phyloP scores from a whole-genome alignment of 2,888 invertebrate species.

The Yponomeuta cagnagella region DNA sequence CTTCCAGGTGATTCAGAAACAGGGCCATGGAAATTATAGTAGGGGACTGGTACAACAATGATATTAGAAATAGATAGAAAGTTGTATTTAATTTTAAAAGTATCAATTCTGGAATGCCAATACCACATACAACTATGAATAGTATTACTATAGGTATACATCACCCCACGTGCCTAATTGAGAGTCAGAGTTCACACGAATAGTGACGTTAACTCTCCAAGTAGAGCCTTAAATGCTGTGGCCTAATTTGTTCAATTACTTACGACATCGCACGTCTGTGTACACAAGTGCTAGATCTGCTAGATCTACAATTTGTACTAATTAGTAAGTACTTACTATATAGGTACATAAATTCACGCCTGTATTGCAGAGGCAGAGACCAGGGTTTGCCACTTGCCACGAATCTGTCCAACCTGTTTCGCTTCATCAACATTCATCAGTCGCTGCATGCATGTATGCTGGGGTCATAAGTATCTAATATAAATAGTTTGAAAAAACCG shows the following conservation, averaged over 20 bases:
- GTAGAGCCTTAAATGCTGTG: slow-evolving; percentile 4
- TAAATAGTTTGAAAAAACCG: too few relatives aligned
- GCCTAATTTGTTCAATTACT: slow-evolving; percentile 12
- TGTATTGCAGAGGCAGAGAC: too few relatives aligned
- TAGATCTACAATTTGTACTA: neutral
- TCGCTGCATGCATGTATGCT: too few relatives aligned
- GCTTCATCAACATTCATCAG: too few relatives aligned
- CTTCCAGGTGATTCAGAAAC: neutral
- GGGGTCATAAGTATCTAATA: too few relatives aligned
- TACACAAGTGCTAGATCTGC: slow-evolving; percentile 8
- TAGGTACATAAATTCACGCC: too few relatives aligned
- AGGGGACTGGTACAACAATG: too few relatives aligned
- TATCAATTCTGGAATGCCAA: too few relatives aligned
- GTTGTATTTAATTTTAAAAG: too few relatives aligned
- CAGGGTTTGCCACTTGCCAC: too few relatives aligned
- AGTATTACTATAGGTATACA: neutral
- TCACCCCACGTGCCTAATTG: neutral
- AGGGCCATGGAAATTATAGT: slow-evolving; percentile 1
- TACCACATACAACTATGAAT: neutral
- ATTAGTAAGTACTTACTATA: neutral
- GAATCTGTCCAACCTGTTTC: too few relatives aligned
- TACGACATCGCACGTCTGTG: slow-evolving; percentile 4
- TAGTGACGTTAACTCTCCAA: neutral
- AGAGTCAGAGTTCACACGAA: slow-evolving; percentile 32
- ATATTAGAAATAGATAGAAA: too few relatives aligned